Conservation (phyloP, 2,888 invertebrate species). For the Drosophila borborema region DNA sequence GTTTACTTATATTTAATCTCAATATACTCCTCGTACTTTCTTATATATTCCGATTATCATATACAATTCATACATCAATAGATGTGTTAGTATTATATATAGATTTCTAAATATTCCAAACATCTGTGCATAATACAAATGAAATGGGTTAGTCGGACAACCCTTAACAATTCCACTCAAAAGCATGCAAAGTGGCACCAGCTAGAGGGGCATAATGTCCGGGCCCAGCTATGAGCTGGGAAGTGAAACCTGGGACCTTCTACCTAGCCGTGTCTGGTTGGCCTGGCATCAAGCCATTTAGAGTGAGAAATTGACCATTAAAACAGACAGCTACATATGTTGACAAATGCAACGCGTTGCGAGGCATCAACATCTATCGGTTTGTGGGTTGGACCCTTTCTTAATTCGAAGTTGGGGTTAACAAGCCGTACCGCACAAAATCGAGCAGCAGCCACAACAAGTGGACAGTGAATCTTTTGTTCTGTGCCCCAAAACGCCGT, state of each 20-base stretch:
- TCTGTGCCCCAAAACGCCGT: conserved; percentile 15
- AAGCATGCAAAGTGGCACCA: conserved; percentile 26
- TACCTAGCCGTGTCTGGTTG: conserved; percentile 19
- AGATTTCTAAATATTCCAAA: not conserved
- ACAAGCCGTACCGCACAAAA: conserved; percentile 7
- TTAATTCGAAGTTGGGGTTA: conserved; percentile 36
- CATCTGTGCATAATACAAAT: not conserved
- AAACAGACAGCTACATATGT: conserved; percentile 79
- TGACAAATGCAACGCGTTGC: conserved; percentile 75
- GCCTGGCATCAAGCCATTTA: conserved; percentile 71
- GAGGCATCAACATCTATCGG: not conserved
- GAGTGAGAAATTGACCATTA: conserved; percentile 84
- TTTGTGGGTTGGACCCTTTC: conserved; percentile 11
- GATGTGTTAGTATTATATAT: not conserved
- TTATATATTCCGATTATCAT: not conserved
- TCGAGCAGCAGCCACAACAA: conserved; percentile 45
- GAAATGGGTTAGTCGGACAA: not conserved
- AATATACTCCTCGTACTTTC: too few species aligned
- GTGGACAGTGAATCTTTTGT: conserved; percentile 42
- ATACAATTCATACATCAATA: not conserved
- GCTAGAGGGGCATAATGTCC: not conserved
- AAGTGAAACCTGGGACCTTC: conserved; percentile 1
- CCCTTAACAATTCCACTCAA: not conserved
- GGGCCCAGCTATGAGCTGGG: conserved; percentile 10
- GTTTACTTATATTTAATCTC: not conserved